Conservation (phyloP, 2,113 vertebrate genomes). For the Tragelaphus buxtoni region DNA sequence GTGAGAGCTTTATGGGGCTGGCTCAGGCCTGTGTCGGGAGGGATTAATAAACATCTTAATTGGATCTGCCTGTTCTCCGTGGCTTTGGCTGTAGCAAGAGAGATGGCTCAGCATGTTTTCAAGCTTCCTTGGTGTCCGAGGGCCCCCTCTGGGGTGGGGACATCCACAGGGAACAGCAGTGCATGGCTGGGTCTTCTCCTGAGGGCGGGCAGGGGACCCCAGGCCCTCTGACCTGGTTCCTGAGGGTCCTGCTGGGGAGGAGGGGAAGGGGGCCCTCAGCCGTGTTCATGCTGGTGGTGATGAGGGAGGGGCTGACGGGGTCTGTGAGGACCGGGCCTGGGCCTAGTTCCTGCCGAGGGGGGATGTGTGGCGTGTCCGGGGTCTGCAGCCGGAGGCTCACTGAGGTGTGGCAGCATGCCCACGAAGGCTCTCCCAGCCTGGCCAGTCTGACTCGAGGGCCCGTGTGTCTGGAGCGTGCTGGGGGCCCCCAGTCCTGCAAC, state of each 20-base stretch:
- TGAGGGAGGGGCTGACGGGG: neutral
- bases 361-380: accelerated
- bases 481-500: no score
- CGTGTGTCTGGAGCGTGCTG: neutral
- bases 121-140: accelerated
- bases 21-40: neutral
- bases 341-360: neutral
- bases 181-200: accelerated
- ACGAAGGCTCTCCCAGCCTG: accelerated
- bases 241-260: neutral
- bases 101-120: neutral
- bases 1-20: neutral
- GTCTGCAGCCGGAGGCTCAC: no score
- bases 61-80: constrained; percentile 35
- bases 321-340: neutral
- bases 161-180: neutral
- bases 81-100: neutral
- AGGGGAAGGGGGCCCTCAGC: no score
- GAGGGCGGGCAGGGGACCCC: accelerated
- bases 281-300: accelerated
- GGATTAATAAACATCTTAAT: constrained; percentile 1
- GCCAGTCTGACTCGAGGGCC: neutral
- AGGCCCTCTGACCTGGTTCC: no score
- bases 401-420: accelerated
- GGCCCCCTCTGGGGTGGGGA: neutral